Conservation (phyloP, 2,888 invertebrate genomes). For the Eustalomyia histrio region DNA sequence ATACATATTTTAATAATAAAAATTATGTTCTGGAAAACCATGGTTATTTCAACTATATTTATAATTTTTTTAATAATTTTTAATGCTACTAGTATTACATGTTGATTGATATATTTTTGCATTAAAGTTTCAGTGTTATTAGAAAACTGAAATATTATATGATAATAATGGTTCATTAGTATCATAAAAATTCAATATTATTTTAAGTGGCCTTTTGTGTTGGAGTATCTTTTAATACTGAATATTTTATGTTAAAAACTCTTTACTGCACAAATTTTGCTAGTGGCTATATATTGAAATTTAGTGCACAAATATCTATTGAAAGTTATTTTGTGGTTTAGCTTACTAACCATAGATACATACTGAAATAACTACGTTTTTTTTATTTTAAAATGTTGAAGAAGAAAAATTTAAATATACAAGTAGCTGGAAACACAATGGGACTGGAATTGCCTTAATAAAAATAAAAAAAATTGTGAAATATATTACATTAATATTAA, state of each 20-base stretch:
- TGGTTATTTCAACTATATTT: no score
- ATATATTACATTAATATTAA: no score
- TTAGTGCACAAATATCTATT: slow-evolving; percentile 12
- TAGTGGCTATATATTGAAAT: slow-evolving; percentile 11
- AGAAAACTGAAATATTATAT: not conserved
- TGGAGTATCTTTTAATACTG: not conserved
- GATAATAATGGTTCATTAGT: not conserved
- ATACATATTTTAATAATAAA: no score
- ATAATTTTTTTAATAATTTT: no score
- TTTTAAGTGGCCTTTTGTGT: not conserved
- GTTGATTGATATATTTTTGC: no score
- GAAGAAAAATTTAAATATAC: not conserved
- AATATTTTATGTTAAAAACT: slow-evolving; percentile 23
- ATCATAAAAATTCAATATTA: not conserved
- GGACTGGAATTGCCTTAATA: not conserved
- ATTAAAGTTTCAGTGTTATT: not conserved
- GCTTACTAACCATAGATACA: slow-evolving; percentile 1
- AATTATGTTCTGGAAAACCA: no score
- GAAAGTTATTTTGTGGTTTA: slow-evolving; percentile 28
- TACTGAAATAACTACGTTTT: not conserved
- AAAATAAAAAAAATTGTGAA: not conserved
- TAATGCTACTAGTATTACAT: no score
- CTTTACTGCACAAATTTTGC: not conserved
- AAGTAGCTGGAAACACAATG: not conserved
- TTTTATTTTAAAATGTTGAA: not conserved